Conservation (phyloP, 2,113 vertebrate genomes). For the Limanda limanda region DNA sequence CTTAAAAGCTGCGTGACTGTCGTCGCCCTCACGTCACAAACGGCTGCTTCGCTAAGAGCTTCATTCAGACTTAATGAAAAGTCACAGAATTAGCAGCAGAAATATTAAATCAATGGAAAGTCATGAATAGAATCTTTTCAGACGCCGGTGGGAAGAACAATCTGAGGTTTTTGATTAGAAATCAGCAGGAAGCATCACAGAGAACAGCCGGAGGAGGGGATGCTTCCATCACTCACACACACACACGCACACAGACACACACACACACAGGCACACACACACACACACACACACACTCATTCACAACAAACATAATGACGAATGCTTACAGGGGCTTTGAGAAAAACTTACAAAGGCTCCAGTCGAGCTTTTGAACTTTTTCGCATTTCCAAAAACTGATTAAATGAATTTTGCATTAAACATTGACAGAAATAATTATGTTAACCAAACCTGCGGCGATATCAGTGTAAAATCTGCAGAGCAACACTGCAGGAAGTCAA, state of each 20-base stretch:
- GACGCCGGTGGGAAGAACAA: neutral
- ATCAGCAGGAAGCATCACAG: neutral
- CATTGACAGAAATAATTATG: no score
- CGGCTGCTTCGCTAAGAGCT: neutral
- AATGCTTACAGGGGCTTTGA: neutral
- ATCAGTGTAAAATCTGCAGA: no score
- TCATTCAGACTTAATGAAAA: neutral
- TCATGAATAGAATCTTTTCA: neutral
- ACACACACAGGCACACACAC: neutral
- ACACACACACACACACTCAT: neutral
- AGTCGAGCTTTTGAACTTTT: neutral
- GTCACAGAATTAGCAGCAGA: neutral
- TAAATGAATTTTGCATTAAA: neutral
- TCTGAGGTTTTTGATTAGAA: neutral
- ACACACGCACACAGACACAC: neutral
- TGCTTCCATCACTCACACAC: neutral
- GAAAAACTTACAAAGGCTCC: neutral
- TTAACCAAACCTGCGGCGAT: no score
- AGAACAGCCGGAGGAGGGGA: neutral
- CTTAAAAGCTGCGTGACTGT: no score
- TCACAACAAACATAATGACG: constrained; percentile 6
- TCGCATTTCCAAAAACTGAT: neutral
- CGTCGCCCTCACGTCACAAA: neutral
- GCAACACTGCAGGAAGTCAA: no score
- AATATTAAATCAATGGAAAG: neutral